Base-by-base conservation (phyloP, 2,888 invertebrate species). In the Cantharis rufa region DNA sequence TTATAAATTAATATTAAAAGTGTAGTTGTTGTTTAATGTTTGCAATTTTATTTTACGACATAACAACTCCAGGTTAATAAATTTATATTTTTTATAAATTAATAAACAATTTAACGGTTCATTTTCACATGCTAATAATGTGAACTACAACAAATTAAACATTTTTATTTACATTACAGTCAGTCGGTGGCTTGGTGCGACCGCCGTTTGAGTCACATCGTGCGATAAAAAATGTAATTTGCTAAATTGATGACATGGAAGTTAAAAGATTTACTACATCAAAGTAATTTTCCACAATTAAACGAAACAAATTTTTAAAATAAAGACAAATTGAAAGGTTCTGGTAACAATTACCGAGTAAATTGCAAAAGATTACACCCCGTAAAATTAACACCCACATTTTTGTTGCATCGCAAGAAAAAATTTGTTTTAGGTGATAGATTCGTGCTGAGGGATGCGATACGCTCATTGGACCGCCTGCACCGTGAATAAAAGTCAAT, bases 401-500 rank as follows among this genome's bases (percentile, higher is more conserved):
- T 69, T 24, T 32, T 32, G 15, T 32, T 69, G 10, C 69, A 15
- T 69, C 32, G 10, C 11, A 69, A 15, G 9, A 48, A 69, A 28
- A 69, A 69, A 77, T 77, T 77, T 74, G 77, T 76, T 69, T 69
- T 72, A 28, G 66, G 69, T 75, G 75, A 76, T 76, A 68, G 68
- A 21, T 77, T 79, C 79, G 79, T 79, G 79, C 77, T 71, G 64
- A 64, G 68, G 66, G 68, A 69, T 77, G 69, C 62, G 74, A 66
- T 69, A 79, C 72, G 79, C 72, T 75, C 66, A 77, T 79, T 66
- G 70, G 71, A 69, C 79, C 75, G 72, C 71, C 70, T 71, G 68
- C 48, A 79, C 79, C 79, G 80, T 80, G 78, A 77, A 78, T 79
- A 79, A 81, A 78, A 77, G 77, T 78, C 77, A 77, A 79, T 81